Evolutionary conservation across 1,140 invertebrate species (phyloP).

Genomic region (Schmidtea mediterranea): DNA sequence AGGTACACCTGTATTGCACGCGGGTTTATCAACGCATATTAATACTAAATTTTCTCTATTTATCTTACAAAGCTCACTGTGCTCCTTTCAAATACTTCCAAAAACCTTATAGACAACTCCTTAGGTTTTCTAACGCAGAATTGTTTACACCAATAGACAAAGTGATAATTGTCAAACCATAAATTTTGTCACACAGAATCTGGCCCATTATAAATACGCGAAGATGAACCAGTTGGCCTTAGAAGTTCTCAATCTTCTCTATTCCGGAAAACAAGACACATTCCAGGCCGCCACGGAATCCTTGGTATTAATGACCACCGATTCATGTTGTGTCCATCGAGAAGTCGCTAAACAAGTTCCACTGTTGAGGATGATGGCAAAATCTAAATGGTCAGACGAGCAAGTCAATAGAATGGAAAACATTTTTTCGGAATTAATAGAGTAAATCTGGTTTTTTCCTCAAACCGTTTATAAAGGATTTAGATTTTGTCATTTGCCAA

Average conservation of each 20-base stretch:
- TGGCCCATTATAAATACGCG: constrained; percentile 12
- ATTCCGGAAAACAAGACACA: constrained; percentile 10
- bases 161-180: too few species aligned
- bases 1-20: too few species aligned
- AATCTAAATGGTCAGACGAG: neutral
- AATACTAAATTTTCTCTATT: too few species aligned
- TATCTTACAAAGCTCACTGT: too few species aligned
- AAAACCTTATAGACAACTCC: too few species aligned
- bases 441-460: too few species aligned
- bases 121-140: too few species aligned
- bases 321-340: constrained; percentile 17
- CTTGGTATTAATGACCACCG: constrained; percentile 17
- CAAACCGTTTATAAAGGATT: too few species aligned
- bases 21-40: too few species aligned
- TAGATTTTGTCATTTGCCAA: constrained; percentile 16
- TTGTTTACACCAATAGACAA: too few species aligned
- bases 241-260: constrained; percentile 17
- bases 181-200: neutral
- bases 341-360: constrained; percentile 18
- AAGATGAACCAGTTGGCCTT: constrained; percentile 18
- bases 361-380: constrained; percentile 13
- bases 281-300: neutral
- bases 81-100: too few species aligned
- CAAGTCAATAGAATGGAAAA: neutral
- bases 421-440: neutral